phyloP scores from a whole-genome alignment of 2,113 vertebrate species.

The Vidua chalybeata region DNA sequence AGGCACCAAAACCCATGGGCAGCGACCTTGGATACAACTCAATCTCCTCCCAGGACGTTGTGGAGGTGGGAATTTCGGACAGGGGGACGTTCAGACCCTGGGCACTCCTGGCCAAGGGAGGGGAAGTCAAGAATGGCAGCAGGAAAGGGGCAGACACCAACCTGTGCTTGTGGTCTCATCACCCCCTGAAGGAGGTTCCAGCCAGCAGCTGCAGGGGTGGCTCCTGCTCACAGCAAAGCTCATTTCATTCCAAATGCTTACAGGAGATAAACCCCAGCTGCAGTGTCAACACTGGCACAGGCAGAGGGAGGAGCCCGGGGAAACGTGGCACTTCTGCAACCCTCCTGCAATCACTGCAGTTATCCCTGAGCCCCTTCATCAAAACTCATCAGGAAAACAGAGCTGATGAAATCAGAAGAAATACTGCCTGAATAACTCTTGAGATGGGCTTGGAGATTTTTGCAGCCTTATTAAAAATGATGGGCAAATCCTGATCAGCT shows the following conservation, averaged over 20 bases:
- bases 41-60: accelerated
- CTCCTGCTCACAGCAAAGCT: not conserved
- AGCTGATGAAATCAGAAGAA: not conserved
- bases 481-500: not conserved
- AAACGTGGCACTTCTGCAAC: not conserved
- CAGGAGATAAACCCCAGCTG: not conserved
- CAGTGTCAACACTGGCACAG: not conserved
- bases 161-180: not conserved
- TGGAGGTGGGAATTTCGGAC: not conserved
- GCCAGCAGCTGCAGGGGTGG: not conserved
- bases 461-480: not conserved
- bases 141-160: not conserved
- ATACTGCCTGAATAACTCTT: not conserved
- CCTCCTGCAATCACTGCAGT: not conserved
- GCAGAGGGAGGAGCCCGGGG: not conserved
- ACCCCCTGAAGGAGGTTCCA: not conserved
- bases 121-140: not conserved
- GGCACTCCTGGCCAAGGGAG: not conserved
- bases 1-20: not conserved
- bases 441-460: not conserved
- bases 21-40: accelerated
- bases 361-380: not conserved
- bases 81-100: not conserved
- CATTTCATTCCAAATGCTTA: not conserved
- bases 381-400: not conserved